Evolutionary conservation across 2,888 invertebrate genomes (phyloP).

Genomic region (Oscheius sp.): DNA sequence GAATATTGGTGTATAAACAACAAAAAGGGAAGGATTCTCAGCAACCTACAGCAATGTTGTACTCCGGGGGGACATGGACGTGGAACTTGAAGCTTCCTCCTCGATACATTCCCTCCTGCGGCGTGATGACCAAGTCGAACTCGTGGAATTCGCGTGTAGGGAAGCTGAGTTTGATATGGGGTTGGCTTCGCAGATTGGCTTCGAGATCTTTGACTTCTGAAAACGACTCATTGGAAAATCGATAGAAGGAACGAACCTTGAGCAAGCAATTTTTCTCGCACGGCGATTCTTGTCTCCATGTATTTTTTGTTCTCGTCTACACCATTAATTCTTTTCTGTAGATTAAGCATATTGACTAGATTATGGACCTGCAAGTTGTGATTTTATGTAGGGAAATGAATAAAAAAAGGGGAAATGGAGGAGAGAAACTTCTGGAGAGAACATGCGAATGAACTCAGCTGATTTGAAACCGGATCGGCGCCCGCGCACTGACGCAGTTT

Average conservation of each 20-base stretch:
- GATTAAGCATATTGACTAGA: constrained; percentile 66
- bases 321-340: constrained; percentile 70
- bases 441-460: neutral
- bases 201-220: constrained; percentile 84
- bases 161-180: constrained; percentile 84
- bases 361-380: constrained; percentile 3
- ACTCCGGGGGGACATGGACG: constrained; percentile 89
- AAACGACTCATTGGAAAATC: constrained; percentile 18
- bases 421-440: neutral
- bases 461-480: neutral
- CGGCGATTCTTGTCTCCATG: constrained; percentile 62
- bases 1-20: too few relatives aligned
- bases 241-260: constrained; percentile 47
- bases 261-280: constrained; percentile 69
- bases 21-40: too few relatives aligned
- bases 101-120: constrained; percentile 80
- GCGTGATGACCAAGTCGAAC: constrained; percentile 82
- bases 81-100: constrained; percentile 88
- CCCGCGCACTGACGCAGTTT: neutral
- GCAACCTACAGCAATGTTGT: constrained; percentile 90
- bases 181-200: constrained; percentile 79
- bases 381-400: too few relatives aligned
- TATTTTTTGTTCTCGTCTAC: constrained; percentile 68
- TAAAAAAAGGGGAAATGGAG: too few relatives aligned
- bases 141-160: constrained; percentile 85